Conservation (phyloP, 2,113 vertebrate species). For the Malaclemys terrapin region DNA sequence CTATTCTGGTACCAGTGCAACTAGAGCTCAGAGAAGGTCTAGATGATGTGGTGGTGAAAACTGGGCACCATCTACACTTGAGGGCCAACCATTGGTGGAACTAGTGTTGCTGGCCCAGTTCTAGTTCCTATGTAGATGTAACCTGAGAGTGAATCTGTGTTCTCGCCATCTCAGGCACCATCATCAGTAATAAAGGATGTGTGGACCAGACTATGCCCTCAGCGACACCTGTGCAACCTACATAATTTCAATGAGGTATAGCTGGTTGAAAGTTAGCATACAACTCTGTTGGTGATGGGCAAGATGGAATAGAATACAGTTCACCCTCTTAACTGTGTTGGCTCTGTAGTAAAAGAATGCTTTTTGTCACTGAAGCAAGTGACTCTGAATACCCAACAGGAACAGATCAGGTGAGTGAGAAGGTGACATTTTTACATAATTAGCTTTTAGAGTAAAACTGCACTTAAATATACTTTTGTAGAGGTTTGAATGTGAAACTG, state of each 20-base stretch:
- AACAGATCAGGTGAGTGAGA: background rate
- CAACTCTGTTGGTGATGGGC: constrained; percentile 1
- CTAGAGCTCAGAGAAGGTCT: background rate
- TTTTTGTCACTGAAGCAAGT: background rate
- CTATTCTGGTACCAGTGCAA: background rate
- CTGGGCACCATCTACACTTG: background rate
- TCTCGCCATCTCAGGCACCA: background rate
- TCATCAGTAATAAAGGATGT: background rate
- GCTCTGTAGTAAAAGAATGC: background rate
- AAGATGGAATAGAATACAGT: background rate
- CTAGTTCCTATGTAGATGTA: background rate
- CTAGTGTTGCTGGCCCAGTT: background rate
- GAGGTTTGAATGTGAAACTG: background rate
- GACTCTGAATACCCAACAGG: background rate
- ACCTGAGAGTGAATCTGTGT: constrained; percentile 50
- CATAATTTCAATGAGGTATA: constrained; percentile 16
- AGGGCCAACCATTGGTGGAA: background rate
- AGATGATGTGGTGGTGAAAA: background rate
- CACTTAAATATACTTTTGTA: background rate
- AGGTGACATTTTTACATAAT: background rate
- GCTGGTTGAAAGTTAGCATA: background rate
- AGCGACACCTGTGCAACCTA: background rate
- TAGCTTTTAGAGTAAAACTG: background rate
- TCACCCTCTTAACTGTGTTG: background rate
- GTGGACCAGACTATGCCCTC: background rate